Evolutionary conservation across 2,797 vertebrate genomes (phyloP).

Genomic region (Myotis vivesi): DNA sequence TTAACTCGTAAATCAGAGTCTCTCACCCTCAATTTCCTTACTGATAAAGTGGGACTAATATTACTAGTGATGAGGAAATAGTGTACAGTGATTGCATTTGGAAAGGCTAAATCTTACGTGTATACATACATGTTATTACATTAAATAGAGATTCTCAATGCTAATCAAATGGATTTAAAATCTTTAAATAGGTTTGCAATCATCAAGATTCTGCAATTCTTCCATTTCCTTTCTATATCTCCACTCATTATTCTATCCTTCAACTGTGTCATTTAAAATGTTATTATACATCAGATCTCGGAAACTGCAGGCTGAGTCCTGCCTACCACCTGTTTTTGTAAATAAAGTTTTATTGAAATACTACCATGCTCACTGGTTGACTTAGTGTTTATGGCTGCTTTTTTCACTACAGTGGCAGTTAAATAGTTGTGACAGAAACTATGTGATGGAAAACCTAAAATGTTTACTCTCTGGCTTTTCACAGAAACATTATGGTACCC

Average conservation of each 20-base stretch:
- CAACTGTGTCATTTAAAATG: neutral
- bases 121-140: neutral
- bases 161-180: slow-evolving; percentile 6
- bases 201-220: neutral
- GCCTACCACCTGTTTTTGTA: neutral
- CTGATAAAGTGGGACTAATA: neutral
- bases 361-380: neutral
- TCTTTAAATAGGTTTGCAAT: neutral
- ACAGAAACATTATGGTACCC: neutral
- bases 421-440: slow-evolving; percentile 16
- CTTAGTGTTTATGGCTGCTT: neutral
- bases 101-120: neutral
- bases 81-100: neutral
- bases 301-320: neutral
- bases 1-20: neutral
- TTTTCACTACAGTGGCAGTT: neutral
- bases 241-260: neutral
- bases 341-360: slow-evolving; percentile 53
- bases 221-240: neutral
- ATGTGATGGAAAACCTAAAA: neutral
- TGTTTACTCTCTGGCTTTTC: neutral
- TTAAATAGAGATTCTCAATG: neutral
- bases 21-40: neutral
- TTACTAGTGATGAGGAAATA: neutral
- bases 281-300: neutral